phyloP scores from a whole-genome alignment of 2,888 invertebrate species.

The Sinohyriopsis cumingii region DNA sequence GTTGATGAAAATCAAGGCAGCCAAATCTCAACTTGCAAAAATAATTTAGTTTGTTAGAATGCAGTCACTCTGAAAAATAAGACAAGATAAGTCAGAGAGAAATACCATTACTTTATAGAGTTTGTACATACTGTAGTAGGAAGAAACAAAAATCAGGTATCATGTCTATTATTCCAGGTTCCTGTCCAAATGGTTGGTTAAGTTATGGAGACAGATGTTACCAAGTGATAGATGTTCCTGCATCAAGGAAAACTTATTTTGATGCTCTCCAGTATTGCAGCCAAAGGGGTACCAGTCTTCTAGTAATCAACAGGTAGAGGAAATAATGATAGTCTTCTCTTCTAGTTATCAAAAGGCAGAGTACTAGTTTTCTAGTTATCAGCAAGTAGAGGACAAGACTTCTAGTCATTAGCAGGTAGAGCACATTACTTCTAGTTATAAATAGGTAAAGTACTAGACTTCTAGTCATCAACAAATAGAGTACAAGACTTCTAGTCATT shows the following conservation, averaged over 20 bases:
- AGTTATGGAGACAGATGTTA: conserved; percentile 45
- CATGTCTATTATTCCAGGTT: conserved; percentile 27
- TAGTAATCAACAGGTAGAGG: conserved; percentile 2
- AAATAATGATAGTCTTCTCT: too few species aligned
- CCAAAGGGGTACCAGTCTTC: conserved; percentile 37
- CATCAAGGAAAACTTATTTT: conserved; percentile 43
- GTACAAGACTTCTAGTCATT: too few species aligned
- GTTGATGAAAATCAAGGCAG: too few species aligned
- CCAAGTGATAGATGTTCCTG: conserved; percentile 32
- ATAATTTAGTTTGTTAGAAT: too few species aligned
- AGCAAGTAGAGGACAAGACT: background rate
- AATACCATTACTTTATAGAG: background rate
- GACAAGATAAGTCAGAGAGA: too few species aligned
- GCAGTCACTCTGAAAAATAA: too few species aligned
- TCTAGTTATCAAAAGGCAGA: too few species aligned
- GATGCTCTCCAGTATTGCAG: conserved; percentile 46
- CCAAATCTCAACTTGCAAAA: too few species aligned
- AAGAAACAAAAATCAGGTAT: background rate
- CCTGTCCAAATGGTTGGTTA: conserved; percentile 49
- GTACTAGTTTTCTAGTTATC: background rate
- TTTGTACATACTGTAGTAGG: too few species aligned
- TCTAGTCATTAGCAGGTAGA: conserved; percentile 31
- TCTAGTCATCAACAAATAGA: too few species aligned
- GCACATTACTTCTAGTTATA: too few species aligned
- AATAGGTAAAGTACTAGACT: too few species aligned